A percentile compares a stretch with the other conserved stretches of the same genome.
These are phyloP conservation scores for Aphis craccivora DNA, from an alignment of 1,140 invertebrate species.

Conservation along the genomic window DNA sequence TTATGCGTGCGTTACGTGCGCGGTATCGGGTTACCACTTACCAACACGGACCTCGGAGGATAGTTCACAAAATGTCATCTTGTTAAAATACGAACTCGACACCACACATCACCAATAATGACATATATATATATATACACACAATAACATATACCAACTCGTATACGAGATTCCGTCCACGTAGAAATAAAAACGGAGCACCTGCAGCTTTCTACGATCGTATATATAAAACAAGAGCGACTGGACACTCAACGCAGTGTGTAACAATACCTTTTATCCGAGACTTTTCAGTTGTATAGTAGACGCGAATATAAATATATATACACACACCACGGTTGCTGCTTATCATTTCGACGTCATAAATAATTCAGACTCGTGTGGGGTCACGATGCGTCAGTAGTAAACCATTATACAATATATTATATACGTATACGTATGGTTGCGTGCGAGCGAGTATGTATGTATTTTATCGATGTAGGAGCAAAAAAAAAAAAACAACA, in stretches of 20 bases:
- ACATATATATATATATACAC: too few relatives aligned
- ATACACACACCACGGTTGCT: background rate
- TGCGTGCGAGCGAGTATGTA: too few relatives aligned
- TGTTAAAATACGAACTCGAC: background rate
- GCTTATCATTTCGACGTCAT: background rate
- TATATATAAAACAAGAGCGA: background rate
- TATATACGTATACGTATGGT: background rate
- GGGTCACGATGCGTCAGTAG: background rate
- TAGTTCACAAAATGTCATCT: background rate
- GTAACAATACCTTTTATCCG: background rate
- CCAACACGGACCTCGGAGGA: background rate
- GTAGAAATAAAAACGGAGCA: background rate
- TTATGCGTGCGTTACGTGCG: background rate
- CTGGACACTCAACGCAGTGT: background rate
- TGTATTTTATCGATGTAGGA: background rate
- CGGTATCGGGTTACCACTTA: background rate
- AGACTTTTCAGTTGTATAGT: background rate
- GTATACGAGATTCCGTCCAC: background rate
- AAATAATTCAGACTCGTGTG: constrained; percentile 7
- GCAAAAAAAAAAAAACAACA: background rate
- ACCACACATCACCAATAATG: background rate
- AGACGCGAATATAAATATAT: too few relatives aligned
- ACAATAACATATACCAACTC: background rate
- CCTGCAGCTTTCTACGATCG: background rate
- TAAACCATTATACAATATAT: background rate